Evolutionary conservation across 2,113 vertebrate genomes (phyloP).

Genomic region (Cyphomyrus plagiostoma): DNA sequence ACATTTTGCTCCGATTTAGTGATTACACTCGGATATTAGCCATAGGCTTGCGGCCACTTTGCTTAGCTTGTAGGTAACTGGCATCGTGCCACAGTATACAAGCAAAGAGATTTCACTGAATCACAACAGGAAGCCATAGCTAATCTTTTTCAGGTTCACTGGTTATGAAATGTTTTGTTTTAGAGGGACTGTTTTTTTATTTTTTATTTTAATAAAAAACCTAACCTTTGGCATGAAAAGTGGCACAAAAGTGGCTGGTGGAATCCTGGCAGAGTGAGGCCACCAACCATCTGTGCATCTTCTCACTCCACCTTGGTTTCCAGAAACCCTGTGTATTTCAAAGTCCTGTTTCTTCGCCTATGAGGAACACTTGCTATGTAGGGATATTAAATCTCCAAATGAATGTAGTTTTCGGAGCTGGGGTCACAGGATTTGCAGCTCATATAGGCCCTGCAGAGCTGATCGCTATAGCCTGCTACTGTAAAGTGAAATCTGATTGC

Average conservation of each 20-base stretch:
- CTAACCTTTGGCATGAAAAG: not conserved
- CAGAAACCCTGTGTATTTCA: not conserved
- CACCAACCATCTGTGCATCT: not conserved
- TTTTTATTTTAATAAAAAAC: not conserved
- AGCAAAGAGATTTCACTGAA: not conserved
- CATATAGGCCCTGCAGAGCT: not conserved
- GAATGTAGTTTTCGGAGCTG: not conserved
- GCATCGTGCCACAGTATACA: not conserved
- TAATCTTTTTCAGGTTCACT: not conserved
- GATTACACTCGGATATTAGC: not conserved
- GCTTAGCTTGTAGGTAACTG: slow-evolving; percentile 2
- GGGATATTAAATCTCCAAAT: not conserved
- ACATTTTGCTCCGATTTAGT: not conserved
- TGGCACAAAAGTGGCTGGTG: not conserved
- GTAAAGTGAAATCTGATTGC: not conserved
- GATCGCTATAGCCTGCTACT: not conserved
- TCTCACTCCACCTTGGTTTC: not conserved
- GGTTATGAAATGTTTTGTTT: not conserved
- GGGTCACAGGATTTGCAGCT: not conserved
- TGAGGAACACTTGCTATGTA: not conserved
- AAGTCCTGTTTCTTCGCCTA: not conserved
- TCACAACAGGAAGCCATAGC: not conserved
- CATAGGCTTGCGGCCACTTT: not conserved
- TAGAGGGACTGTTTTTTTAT: not conserved
- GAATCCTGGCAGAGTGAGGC: not conserved